Conservation (phyloP, 1,140 invertebrate species). For the Helicoverpa zea region DNA sequence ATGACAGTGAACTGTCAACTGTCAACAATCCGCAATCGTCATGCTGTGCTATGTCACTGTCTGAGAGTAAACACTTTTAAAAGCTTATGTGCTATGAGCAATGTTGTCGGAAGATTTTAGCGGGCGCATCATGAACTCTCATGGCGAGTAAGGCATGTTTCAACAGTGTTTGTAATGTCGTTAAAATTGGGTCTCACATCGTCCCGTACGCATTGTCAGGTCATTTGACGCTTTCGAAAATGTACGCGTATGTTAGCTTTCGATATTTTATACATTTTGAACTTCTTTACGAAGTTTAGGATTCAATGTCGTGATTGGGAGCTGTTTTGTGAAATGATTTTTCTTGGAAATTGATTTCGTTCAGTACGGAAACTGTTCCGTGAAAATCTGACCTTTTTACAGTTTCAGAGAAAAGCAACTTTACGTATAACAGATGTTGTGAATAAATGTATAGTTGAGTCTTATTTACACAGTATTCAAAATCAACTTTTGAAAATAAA, state of each 20-base stretch:
- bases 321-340: not conserved
- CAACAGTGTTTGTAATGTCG: constrained; percentile 69
- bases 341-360: not conserved
- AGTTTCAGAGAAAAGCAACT: no score
- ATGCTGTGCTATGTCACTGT: constrained; percentile 81
- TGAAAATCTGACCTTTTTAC: no score
- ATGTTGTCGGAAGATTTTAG: constrained; percentile 83
- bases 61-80: constrained; percentile 83
- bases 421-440: no score
- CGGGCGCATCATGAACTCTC: constrained; percentile 76
- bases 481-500: no score
- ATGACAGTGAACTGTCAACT: constrained; percentile 52
- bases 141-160: constrained; percentile 61
- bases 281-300: constrained; percentile 14
- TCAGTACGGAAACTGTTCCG: no score
- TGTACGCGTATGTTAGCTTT: constrained; percentile 42
- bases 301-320: not conserved
- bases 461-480: no score
- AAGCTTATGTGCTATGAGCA: constrained; percentile 81
- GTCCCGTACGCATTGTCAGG: constrained; percentile 68
- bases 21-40: constrained; percentile 76
- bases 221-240: constrained; percentile 74
- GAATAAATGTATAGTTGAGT: no score
- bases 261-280: constrained; percentile 46
- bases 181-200: constrained; percentile 76